Percentiles rank a stretch among this genome's conserved stretches.
phyloP scores from a whole-genome alignment of 2,888 invertebrate genomes.

The Drosophila borborema region DNA sequence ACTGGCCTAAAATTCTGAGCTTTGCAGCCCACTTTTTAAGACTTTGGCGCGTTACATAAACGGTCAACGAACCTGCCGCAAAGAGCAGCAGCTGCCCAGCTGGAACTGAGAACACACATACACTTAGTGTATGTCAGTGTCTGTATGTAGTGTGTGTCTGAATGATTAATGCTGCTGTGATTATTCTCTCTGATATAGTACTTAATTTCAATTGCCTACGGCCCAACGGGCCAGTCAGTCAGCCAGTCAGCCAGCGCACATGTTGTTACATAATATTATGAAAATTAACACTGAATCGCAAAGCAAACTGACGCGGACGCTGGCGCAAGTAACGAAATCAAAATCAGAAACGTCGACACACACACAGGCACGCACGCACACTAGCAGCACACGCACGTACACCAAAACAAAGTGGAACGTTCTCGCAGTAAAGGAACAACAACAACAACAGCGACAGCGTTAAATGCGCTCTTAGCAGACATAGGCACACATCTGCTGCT shows the following conservation, averaged over 20 bases:
- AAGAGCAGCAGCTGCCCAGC: constrained; percentile 3
- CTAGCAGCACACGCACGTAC: background rate
- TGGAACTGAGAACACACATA: constrained; percentile 13
- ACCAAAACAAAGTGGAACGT: constrained; percentile 41
- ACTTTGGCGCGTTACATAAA: constrained; percentile 63
- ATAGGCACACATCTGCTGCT: constrained; percentile 3
- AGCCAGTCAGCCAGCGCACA: constrained; percentile 51
- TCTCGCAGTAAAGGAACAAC: constrained; percentile 13
- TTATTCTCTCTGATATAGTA: background rate
- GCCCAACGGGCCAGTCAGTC: constrained; percentile 20
- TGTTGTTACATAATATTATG: constrained; percentile 80
- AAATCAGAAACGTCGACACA: constrained; percentile 63
- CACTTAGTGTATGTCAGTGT: background rate
- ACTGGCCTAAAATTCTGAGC: constrained; percentile 61
- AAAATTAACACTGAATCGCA: constrained; percentile 81
- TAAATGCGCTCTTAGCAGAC: constrained; percentile 13
- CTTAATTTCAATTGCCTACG: constrained; percentile 29
- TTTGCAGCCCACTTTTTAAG: constrained; percentile 57
- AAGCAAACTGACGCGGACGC: constrained; percentile 59
- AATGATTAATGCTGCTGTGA: constrained; percentile 10
- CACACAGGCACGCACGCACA: constrained; percentile 8
- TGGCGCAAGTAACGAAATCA: constrained; percentile 74
- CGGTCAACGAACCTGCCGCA: constrained; percentile 59
- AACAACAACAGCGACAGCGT: constrained; percentile 21
- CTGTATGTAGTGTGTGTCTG: background rate